Conservation (phyloP, 1,140 invertebrate genomes). For the Orius laevigatus region DNA sequence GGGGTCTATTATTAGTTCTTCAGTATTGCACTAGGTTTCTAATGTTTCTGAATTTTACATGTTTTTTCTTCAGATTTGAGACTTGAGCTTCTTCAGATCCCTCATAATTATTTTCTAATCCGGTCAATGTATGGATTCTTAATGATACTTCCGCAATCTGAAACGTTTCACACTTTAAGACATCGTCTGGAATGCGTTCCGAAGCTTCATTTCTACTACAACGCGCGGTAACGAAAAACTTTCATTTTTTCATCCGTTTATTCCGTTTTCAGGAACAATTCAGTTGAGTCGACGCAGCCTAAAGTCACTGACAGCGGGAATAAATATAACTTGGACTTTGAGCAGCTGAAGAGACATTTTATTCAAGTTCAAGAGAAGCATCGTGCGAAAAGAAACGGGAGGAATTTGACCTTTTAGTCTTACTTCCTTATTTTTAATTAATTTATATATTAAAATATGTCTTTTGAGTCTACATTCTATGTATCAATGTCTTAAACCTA, state of each 20-base stretch:
- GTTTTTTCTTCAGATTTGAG: constrained; percentile 55
- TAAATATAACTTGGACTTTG: constrained; percentile 34
- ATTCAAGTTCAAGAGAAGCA: constrained; percentile 44
- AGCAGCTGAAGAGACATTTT: constrained; percentile 43
- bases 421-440: too few relatives aligned
- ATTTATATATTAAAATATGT: too few relatives aligned
- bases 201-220: constrained; percentile 30
- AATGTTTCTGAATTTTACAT: neutral
- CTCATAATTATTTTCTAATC: constrained; percentile 56
- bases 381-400: constrained; percentile 32
- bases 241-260: neutral
- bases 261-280: neutral
- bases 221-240: neutral
- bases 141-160: constrained; percentile 95
- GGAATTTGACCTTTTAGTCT: too few relatives aligned
- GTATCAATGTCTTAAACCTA: too few relatives aligned
- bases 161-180: constrained; percentile 80
- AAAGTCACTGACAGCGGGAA: constrained; percentile 16
- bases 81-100: constrained; percentile 73
- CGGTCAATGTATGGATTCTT: constrained; percentile 87
- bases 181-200: constrained; percentile 82
- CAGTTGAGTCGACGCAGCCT: neutral
- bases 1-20: too few relatives aligned
- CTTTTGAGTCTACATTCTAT: too few relatives aligned
- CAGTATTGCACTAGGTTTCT: too few relatives aligned